Conservation (phyloP, 2,797 vertebrate genomes). For the Acrocephalus scirpaceus region DNA sequence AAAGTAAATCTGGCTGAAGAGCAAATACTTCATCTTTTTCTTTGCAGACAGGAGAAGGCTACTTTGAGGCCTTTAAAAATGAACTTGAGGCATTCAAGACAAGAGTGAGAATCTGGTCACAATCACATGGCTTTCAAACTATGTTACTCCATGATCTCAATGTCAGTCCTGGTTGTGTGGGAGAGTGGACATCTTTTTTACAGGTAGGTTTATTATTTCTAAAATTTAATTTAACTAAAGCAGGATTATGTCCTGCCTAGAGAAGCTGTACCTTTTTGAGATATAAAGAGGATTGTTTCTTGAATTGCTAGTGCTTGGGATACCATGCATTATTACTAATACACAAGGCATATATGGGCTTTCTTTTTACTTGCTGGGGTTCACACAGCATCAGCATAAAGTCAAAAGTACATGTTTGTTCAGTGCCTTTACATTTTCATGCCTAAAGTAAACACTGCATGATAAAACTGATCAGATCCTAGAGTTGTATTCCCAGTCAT, state of each 20-base stretch:
- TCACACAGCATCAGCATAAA: neutral
- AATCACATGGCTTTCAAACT: slow-evolving; percentile 74
- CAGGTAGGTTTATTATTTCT: slow-evolving; percentile 77
- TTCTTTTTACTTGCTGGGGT: neutral
- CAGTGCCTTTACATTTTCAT: neutral
- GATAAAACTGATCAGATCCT: neutral
- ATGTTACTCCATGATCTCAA: slow-evolving; percentile 66
- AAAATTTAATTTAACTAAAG: neutral
- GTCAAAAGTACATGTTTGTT: neutral
- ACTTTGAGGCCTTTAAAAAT: slow-evolving; percentile 92
- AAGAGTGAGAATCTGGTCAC: slow-evolving; percentile 84
- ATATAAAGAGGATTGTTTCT: neutral
- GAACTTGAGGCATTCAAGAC: slow-evolving; percentile 93
- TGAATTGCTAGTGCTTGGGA: neutral
- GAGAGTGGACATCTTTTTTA: slow-evolving; percentile 80
- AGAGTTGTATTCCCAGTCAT: neutral
- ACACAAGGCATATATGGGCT: neutral
- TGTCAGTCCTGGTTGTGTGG: slow-evolving; percentile 74
- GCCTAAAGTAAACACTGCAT: neutral
- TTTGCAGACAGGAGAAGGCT: slow-evolving; percentile 88
- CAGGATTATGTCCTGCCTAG: neutral
- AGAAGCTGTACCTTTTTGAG: neutral
- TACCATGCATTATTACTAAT: neutral
- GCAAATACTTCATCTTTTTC: neutral
- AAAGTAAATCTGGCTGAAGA: neutral